Evolutionary conservation across 23 tunicate genomes (phyloP), one percentile per base, ranked within the genome.

Genomic region (Styela plicata): DNA sequence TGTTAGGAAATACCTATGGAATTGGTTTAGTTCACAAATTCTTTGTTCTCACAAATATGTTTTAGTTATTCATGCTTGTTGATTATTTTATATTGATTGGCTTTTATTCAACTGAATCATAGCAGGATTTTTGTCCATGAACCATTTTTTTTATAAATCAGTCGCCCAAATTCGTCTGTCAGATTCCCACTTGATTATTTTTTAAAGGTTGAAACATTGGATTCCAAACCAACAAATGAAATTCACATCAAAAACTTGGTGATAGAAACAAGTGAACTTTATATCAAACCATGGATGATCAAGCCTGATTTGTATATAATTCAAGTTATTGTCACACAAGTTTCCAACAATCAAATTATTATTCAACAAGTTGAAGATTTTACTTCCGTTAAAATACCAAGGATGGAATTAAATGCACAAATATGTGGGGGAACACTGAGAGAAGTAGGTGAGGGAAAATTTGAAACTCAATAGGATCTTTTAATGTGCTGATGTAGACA

Each of bases 321-420:
- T 67, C 31, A 29, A 67, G 71, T 67, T 25, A 25, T 29, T 1
- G 71, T 67, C 16, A 67, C 71, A 18, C 31, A 25, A 1, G 71
- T 67, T 29, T 13, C 16, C 31, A 67, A 29, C 30, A 67, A 0
- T 67, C 24, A 22, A 29, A 29, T 67, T 67, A 19, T 25, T 25
- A 29, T 67, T 67, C 71, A 67, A 67, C 71, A 67, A 67, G 31
- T 67, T 27, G 31, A 1, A 67, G 71, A 67, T 67, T 67, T 67
- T 29, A 67, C 71, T 18, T 67, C 71, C 19, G 24, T 67, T 67
- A 1, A 29, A 67, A 29, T 67, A 25, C 30, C 71, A 25, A 29
- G 31, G 16, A 29, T 67, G 31, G 31, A 67, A 25, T 29, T 67
- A 29, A 67, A 67, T 67, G 71, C 71, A 25, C 71, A 67, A 29